Base-by-base conservation (phyloP, 1,140 invertebrate genomes). In the Drosophila micromelanica region DNA sequence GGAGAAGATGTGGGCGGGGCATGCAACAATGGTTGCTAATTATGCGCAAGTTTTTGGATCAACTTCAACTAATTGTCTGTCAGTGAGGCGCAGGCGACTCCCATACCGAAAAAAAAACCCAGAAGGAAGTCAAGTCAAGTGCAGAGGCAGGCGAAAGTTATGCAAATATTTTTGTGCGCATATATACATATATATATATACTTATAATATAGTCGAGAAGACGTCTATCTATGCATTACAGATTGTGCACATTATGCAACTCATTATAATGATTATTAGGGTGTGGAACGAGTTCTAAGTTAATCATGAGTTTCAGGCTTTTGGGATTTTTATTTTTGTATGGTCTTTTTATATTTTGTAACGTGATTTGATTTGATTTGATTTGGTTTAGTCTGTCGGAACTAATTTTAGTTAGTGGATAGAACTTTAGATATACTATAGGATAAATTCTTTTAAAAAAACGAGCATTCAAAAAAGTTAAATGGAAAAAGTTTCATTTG, bases 21-120 rank as follows among this genome's bases (percentile, higher is more conserved):
- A 51, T 70, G 62, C 76, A 73, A 85, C 80, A 85, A 80, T 80
- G 80, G 51, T 62, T 56, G 70, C 81, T 75, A 85, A 86, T 85
- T 85, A 80, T 85, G 76, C 62, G 63, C 51, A 77, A 80, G 76
- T 85, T 80, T 85, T 85, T 80, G 80, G 65, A 80, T 81, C 73
- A 80, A 74, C 68, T 75, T 75, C 71, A 73, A 69, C 71, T 73
- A 73, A 73, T 69, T 73, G 71, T 73, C 71, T 73, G 71, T 73
- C 71, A 54, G 56, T 48, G 51, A 32, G 43, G 49, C 57, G 11
- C 11, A 56, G 38, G 59, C 46, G 23, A 4, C 15, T 23, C 38
- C 48, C 27, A n/a, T 5, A 17, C 35, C 11, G n/a, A 30, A 49
- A 63, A 30, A 45, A 42, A 6, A 8, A 32, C n/a, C n/a, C n/a